Evolutionary conservation across 2,113 vertebrate species (phyloP), one percentile per base, ranked within the genome.

Genomic region (Nicator chloris): DNA sequence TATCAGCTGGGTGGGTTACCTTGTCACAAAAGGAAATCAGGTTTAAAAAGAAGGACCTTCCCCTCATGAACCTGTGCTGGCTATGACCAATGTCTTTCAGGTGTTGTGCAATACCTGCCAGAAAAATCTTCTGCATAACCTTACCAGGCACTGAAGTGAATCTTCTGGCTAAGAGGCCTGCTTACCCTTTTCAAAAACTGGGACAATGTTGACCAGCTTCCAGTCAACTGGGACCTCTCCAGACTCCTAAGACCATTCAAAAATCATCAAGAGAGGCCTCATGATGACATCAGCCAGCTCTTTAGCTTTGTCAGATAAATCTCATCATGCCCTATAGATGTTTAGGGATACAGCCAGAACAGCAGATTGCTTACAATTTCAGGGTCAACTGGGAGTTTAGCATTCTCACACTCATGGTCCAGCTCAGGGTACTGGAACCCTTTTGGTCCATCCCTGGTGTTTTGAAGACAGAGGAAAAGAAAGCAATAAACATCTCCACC

Each of bases 51-150:
- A 23, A 68, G 17, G 17, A 35, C 31, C 13, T 68, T 68, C 20
- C 21, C 27, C 17, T 59, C 17, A 31, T 12, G 14, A 59, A 44
- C 6, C 11, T 0, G 0, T 27, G 63, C 31, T 22, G 16, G 13
- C 11, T 14, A 3, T 60, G 27, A 50, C 10, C 53, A 57, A 44
- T 33, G 7, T n/a, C 37, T 51, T 37, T 86, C 27, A 50, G 11
- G 18, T 42, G 17, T 27, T 66, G 35, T 35, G 16, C 16, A 66
- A 35, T 26, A 66, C 11, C 33, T 60, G 33, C 7, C 53, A 77
- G 37, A 77, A 86, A 37, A 44, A 51, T 59, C 15, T n/a, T 56
- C 30, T 50, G 31, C 26, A 59, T 33, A 68, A 59, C 31, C 21
- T 50, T 27, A 68, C 26, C 37, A 60, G 72, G 31, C 9, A 27